phyloP scores from a whole-genome alignment of 1,140 invertebrate genomes.

The Lepeophtheirus salmonis region DNA sequence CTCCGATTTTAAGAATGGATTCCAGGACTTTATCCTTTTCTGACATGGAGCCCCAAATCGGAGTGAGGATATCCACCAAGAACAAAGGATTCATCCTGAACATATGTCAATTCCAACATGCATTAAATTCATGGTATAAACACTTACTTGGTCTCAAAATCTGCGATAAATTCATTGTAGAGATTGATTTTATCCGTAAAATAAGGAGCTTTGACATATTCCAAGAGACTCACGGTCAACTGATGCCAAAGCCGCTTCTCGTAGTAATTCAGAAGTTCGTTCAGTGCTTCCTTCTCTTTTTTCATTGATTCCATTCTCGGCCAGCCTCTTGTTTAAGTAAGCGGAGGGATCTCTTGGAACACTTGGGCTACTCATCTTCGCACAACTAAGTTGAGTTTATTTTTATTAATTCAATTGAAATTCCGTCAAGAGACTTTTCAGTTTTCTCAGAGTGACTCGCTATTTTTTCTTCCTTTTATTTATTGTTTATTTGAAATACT shows the following conservation, averaged over 20 bases:
- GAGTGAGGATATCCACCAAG: constrained; percentile 63
- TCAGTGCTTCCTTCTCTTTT: too few relatives aligned
- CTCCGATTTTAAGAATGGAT: constrained; percentile 65
- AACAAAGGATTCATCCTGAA: constrained; percentile 69
- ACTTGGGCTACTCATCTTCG: neutral
- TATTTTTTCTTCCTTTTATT: neutral
- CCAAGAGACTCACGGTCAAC: constrained; percentile 61
- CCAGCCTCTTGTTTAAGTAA: neutral
- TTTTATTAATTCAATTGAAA: too few relatives aligned
- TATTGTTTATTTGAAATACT: neutral
- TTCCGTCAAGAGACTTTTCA: too few relatives aligned
- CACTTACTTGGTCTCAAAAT: constrained; percentile 78
- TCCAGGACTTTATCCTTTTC: constrained; percentile 59
- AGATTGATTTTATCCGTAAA: constrained; percentile 57
- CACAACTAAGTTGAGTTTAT: too few relatives aligned
- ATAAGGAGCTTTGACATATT: constrained; percentile 57
- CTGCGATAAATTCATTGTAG: constrained; percentile 68
- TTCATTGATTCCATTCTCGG: neutral
- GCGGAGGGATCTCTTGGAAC: neutral
- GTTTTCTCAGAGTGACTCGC: neutral
- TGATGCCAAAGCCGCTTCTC: constrained; percentile 70
- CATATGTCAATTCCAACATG: neutral
- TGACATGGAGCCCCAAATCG: constrained; percentile 54
- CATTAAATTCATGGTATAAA: neutral
- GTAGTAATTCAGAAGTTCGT: constrained; percentile 4